Evolutionary conservation across 2,113 vertebrate species (phyloP).

Genomic region (Argyrosomus japonicus): DNA sequence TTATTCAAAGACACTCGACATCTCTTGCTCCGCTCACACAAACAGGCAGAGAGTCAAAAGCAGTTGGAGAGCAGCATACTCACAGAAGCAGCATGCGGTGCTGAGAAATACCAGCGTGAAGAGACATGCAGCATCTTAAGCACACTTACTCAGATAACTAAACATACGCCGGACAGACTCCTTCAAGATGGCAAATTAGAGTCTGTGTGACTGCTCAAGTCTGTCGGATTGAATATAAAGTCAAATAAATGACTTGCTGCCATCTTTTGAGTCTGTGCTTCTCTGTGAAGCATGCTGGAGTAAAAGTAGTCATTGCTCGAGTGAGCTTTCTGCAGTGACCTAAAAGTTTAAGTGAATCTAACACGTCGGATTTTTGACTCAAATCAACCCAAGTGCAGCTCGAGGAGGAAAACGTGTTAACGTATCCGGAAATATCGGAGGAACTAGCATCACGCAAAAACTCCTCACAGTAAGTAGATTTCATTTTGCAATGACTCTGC

Average conservation of each 20-base stretch:
- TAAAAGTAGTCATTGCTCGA: conserved; percentile 21
- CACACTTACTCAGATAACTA: conserved; percentile 79
- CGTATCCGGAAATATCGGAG: conserved; percentile 3
- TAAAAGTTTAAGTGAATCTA: conserved; percentile 18
- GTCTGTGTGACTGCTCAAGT: conserved; percentile 43
- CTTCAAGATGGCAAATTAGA: conserved; percentile 59
- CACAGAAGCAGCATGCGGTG: conserved; percentile 76
- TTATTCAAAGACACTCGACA: conserved; percentile 82
- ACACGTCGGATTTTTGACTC: conserved; percentile 27
- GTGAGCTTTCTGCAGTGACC: conserved; percentile 19
- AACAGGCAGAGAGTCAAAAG: conserved; percentile 78
- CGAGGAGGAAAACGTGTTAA: conserved; percentile 32
- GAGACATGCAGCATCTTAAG: conserved; percentile 81
- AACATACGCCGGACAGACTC: conserved; percentile 62
- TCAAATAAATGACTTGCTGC: conserved; percentile 48
- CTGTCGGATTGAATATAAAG: conserved; percentile 42
- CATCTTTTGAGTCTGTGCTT: conserved; percentile 9
- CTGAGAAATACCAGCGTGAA: conserved; percentile 75
- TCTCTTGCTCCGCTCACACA: conserved; percentile 72
- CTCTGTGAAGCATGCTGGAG: background rate
- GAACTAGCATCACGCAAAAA: conserved; percentile 25
- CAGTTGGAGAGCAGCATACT: conserved; percentile 80
- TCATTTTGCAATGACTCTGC: background rate
- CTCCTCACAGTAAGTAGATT: conserved; percentile 22
- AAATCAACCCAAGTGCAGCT: conserved; percentile 40